A percentile compares a stretch with the other conserved stretches of the same genome.
These are phyloP conservation scores for Notarius quadriscutis DNA, from an alignment of 2,113 vertebrate genomes.

Conservation along the genomic window DNA sequence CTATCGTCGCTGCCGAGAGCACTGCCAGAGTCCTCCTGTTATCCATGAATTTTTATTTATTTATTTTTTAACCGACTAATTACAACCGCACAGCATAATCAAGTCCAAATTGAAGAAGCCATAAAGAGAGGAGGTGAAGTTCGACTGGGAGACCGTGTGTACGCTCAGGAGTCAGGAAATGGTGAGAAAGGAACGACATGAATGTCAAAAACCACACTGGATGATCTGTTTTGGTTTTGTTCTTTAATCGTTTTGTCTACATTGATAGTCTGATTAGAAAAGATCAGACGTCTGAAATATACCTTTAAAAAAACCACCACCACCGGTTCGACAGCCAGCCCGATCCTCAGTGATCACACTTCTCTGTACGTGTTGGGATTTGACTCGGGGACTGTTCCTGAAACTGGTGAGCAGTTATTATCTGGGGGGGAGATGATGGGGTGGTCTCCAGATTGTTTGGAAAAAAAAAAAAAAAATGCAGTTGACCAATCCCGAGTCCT, in stretches of 20 bases:
- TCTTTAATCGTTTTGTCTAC: neutral
- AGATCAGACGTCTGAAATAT: neutral
- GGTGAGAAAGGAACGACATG: neutral
- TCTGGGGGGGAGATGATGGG: too few species aligned
- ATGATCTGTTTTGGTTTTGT: neutral
- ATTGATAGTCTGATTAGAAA: neutral
- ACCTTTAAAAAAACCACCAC: too few species aligned
- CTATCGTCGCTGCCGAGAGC: neutral
- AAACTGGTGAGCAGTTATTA: neutral
- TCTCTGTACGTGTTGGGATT: neutral
- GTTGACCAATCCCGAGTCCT: neutral
- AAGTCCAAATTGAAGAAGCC: conserved; percentile 41
- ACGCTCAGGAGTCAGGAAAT: neutral
- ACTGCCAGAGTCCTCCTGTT: conserved; percentile 13
- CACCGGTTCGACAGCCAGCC: neutral
- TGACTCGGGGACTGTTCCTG: neutral
- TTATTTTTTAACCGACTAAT: conserved; percentile 38
- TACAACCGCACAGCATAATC: conserved; percentile 32
- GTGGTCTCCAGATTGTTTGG: neutral
- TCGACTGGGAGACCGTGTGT: conserved; percentile 8
- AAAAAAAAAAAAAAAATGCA: neutral
- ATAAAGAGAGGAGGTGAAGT: conserved; percentile 30
- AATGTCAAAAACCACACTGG: neutral
- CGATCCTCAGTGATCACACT: neutral
- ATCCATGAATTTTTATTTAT: neutral